Conservation (phyloP, 1,140 invertebrate genomes). For the Drosophila truncata region DNA sequence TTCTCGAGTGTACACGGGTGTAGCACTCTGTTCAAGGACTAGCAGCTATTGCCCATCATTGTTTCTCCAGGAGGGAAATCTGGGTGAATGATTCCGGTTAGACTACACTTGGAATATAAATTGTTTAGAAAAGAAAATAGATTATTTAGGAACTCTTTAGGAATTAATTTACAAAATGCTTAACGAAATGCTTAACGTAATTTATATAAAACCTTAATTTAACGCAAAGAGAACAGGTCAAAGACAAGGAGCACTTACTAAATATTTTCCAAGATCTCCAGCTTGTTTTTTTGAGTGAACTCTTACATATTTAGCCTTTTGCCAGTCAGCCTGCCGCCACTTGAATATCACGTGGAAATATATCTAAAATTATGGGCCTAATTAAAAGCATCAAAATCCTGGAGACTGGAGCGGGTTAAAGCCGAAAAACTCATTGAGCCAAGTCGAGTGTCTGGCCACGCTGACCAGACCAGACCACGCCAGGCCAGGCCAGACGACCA, state of each 20-base stretch:
- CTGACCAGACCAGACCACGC: conserved; percentile 56
- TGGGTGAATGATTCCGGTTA: conserved; percentile 63
- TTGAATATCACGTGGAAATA: conserved; percentile 72
- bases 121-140: neutral
- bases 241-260: too few species aligned
- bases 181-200: too few species aligned
- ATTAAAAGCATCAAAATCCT: conserved; percentile 63
- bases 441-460: conserved; percentile 62
- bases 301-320: conserved; percentile 67
- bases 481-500: conserved; percentile 43
- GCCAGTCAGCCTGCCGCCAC: conserved; percentile 45
- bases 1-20: conserved; percentile 65
- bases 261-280: neutral
- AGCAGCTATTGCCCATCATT: conserved; percentile 51
- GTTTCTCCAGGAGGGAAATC: conserved; percentile 50
- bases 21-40: conserved; percentile 58
- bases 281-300: neutral
- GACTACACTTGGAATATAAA: conserved; percentile 5
- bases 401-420: conserved; percentile 15
- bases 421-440: conserved; percentile 60
- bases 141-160: too few species aligned
- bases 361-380: conserved; percentile 81
- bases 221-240: too few species aligned
- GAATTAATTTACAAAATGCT: accelerated
- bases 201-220: too few species aligned